These are phyloP conservation scores for Oryzaephilus surinamensis DNA, from an alignment of 1,140 invertebrate genomes.

Conservation along the genomic window DNA sequence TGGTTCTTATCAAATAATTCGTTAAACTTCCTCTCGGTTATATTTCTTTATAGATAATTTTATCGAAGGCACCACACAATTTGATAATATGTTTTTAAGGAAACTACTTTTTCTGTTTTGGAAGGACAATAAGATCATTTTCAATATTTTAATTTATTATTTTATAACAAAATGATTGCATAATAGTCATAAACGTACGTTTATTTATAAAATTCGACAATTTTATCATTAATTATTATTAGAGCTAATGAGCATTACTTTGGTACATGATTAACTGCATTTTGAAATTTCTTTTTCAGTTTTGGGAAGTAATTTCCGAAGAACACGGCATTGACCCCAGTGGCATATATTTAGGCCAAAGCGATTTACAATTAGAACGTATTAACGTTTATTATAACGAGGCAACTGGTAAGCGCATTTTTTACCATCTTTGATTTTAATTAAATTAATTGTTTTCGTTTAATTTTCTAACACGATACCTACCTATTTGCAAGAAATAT, in stretches of 20 bases:
- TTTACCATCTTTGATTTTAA: background rate
- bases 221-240: conserved; percentile 1
- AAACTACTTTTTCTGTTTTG: too few species aligned
- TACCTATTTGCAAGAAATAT: too few species aligned
- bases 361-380: conserved; percentile 68
- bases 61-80: too few species aligned
- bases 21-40: too few species aligned
- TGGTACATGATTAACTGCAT: too few species aligned
- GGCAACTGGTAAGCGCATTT: conserved; percentile 41
- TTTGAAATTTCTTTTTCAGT: conserved; percentile 37
- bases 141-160: too few species aligned
- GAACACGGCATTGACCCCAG: conserved; percentile 76
- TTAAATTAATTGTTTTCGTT: background rate
- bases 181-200: too few species aligned
- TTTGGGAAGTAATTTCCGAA: conserved; percentile 67
- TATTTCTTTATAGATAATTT: too few species aligned
- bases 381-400: conserved; percentile 85
- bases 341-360: conserved; percentile 67
- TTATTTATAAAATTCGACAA: conserved; percentile 7
- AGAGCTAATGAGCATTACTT: conserved; percentile 2
- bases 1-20: too few species aligned
- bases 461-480: background rate
- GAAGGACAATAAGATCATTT: too few species aligned
- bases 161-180: too few species aligned
- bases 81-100: too few species aligned